A percentile compares a stretch with the other conserved stretches of the same genome.
Conservation (phyloP, 2,797 vertebrate genomes). For the Kryptolebias ocellatus region DNA sequence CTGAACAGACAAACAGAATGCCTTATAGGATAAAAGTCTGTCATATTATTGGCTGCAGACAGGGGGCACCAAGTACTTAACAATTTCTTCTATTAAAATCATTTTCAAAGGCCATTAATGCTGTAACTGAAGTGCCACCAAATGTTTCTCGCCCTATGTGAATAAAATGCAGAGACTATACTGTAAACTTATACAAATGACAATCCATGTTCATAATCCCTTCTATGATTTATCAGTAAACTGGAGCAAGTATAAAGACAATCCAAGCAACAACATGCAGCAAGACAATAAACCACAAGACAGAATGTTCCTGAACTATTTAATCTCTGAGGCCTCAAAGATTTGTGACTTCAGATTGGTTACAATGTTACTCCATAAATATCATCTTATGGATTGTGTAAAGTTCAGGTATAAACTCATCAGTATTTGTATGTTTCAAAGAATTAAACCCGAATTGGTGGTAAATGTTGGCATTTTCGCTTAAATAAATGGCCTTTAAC, state of each 20-base stretch:
- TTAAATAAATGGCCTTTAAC: slow-evolving; percentile 21
- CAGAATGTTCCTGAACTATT: slow-evolving; percentile 37
- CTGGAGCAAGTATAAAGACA: slow-evolving; percentile 36
- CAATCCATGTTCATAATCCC: slow-evolving; percentile 48
- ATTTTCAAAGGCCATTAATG: slow-evolving; percentile 55
- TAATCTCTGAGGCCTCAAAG: slow-evolving; percentile 17
- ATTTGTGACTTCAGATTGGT: not conserved
- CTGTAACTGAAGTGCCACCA: slow-evolving; percentile 54
- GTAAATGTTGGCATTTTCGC: not conserved
- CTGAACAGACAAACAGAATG: slow-evolving; percentile 32
- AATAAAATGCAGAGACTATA: slow-evolving; percentile 48
- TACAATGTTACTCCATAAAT: not conserved
- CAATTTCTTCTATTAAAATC: slow-evolving; percentile 39
- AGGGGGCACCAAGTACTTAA: slow-evolving; percentile 67
- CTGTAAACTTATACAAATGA: slow-evolving; percentile 57
- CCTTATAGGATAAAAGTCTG: slow-evolving; percentile 19
- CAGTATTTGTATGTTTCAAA: not conserved
- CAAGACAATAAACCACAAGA: slow-evolving; percentile 10
- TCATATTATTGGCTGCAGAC: slow-evolving; percentile 31
- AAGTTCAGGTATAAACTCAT: not conserved
- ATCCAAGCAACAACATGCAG: slow-evolving; percentile 36
- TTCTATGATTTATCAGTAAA: slow-evolving; percentile 37
- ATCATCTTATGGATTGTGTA: too few species aligned
- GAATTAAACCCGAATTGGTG: not conserved
- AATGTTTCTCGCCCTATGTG: slow-evolving; percentile 25